Conservation (phyloP, 2,888 invertebrate species). For the Agrochola litura region DNA sequence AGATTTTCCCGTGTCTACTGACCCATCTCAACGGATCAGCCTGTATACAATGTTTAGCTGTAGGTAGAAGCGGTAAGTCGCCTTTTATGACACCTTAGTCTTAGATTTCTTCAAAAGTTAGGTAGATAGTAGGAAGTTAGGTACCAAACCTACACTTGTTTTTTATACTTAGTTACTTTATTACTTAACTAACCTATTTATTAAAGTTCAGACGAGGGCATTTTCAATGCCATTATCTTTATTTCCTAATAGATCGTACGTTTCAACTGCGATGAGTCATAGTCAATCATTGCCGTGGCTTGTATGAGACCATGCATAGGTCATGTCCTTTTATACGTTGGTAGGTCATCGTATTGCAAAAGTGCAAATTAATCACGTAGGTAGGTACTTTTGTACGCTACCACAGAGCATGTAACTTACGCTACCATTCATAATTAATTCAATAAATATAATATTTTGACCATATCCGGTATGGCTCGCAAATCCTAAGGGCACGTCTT, state of each 20-base stretch:
- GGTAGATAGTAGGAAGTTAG: too few relatives aligned
- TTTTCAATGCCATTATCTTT: slow-evolving; percentile 35
- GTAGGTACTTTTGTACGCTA: too few relatives aligned
- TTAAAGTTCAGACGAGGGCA: slow-evolving; percentile 28
- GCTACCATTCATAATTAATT: too few relatives aligned
- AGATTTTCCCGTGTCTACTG: not conserved
- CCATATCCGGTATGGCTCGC: too few relatives aligned
- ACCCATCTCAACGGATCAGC: not conserved
- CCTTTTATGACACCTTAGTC: not conserved
- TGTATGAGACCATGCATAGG: slow-evolving; percentile 19
- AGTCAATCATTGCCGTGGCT: slow-evolving; percentile 18
- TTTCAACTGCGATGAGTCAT: slow-evolving; percentile 16
- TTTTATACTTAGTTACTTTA: too few relatives aligned
- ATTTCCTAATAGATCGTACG: slow-evolving; percentile 35
- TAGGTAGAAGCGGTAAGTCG: not conserved
- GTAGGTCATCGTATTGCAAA: slow-evolving; percentile 5
- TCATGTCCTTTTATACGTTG: slow-evolving; percentile 10
- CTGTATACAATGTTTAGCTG: not conserved
- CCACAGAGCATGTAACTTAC: too few relatives aligned
- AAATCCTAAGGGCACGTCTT: too few relatives aligned
- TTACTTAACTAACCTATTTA: slow-evolving; percentile 1
- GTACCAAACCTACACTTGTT: not conserved
- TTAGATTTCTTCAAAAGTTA: not conserved
- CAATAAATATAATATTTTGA: too few relatives aligned
- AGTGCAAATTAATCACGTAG: slow-evolving; percentile 18